phyloP scores from a whole-genome alignment of 2,888 invertebrate species.

The Cenopis cana region DNA sequence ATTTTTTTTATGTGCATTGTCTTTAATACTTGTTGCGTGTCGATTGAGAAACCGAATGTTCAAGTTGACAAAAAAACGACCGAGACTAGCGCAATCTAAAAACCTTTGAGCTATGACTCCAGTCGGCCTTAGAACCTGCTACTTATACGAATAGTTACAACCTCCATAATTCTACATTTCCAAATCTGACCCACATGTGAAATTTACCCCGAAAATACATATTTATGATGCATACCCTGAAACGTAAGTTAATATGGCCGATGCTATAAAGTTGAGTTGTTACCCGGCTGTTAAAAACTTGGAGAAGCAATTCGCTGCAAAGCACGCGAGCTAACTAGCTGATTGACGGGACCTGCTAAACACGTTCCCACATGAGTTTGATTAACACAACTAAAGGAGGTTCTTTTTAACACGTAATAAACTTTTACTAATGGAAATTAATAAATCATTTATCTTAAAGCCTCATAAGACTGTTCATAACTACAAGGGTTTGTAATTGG shows the following conservation, averaged over 20 bases:
- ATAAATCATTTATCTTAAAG: neutral
- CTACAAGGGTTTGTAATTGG: too few species aligned
- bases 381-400: constrained; percentile 25
- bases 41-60: too few species aligned
- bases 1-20: too few species aligned
- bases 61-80: too few species aligned
- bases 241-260: constrained; percentile 53
- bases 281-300: constrained; percentile 70
- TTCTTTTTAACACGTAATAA: constrained; percentile 13
- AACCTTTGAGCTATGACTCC: neutral
- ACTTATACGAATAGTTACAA: neutral
- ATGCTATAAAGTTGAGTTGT: constrained; percentile 65
- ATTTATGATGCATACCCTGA: constrained; percentile 39
- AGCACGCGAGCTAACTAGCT: constrained; percentile 69
- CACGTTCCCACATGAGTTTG: constrained; percentile 21
- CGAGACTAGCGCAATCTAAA: neutral
- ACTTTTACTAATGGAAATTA: neutral
- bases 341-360: constrained; percentile 53
- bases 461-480: too few species aligned
- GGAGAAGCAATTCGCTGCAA: constrained; percentile 58
- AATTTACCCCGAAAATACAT: constrained; percentile 37
- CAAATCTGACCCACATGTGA: constrained; percentile 21
- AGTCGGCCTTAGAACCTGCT: neutral
- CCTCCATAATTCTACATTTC: neutral
- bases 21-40: too few species aligned